Evolutionary conservation across 2,888 invertebrate genomes (phyloP), one percentile per base, ranked within the genome.

Genomic region (Ryuthela nishihirai): DNA sequence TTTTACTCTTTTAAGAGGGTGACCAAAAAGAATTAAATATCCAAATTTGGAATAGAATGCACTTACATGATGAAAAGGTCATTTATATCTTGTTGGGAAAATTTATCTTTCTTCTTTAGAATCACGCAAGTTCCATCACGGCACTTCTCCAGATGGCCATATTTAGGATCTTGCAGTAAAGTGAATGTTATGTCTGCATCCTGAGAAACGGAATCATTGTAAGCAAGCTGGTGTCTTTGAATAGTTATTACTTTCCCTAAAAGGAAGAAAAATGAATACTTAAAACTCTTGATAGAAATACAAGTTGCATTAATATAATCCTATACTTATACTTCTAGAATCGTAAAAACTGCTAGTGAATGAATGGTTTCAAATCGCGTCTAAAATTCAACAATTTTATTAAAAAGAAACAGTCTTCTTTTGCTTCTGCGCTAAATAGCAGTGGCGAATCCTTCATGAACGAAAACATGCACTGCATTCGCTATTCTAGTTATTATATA

Each of bases 11-110:
- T n/a, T n/a, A n/a, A n/a, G n/a, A n/a, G n/a, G n/a, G n/a, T n/a
- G n/a, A n/a, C n/a, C n/a, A n/a, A n/a, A n/a, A n/a, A n/a, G n/a
- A n/a, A n/a, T n/a, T n/a, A n/a, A n/a, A n/a, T n/a, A n/a, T n/a
- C n/a, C n/a, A n/a, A n/a, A n/a, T n/a, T n/a, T n/a, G n/a, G n/a
- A n/a, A n/a, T n/a, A n/a, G n/a, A n/a, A 18, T 17, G 21, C 12
- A 17, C 10, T 18, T 48, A 59, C 59, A 47, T 53, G 4, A 59
- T 48, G 15, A 40, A 2, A 2, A 26, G 24, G 23, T 53, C 47
- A 43, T 59, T 59, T 9, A 59, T 59, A 29, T 59, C 59, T 29
- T 53, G 43, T 15, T 59, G 59, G 12, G 53, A 39, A 25, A 59
- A 59, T 12, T 26, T 40, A 15, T 53, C 43, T 12, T 43, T 44